Evolutionary conservation across 2,113 vertebrate species (phyloP), one percentile per base, ranked within the genome.

Genomic region (Oplegnathus fasciatus): DNA sequence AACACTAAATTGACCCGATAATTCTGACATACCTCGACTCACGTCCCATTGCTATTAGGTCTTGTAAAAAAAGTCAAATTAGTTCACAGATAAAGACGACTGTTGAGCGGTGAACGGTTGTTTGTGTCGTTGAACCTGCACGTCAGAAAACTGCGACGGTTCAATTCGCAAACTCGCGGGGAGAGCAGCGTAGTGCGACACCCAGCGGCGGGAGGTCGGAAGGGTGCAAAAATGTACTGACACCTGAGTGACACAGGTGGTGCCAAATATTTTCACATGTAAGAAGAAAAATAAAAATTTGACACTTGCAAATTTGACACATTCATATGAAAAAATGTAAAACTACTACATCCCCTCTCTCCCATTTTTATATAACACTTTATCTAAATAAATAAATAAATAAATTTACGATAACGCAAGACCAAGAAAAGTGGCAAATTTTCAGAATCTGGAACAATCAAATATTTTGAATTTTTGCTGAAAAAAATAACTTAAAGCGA

Each of bases 11-110:
- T 28, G 9, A 7, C 26, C 0, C 0, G 0, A 30, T 55, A 50
- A 20, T 28, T 52, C 24, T 11, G 1, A 75, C 89, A 66, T 86
- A 96, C 96, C 96, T 93, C 9, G 95, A 96, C 75, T 96, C 96
- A 0, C 96, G 93, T 18, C 95, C 95, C 96, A 96, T 94, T 32
- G 9, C 9, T 52, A 32, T 0, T 61, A 17, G 2, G 0, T 42
- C n/a, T 37, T 10, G 13, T 17, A 18, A 71, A 67, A 42, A 42
- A 75, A 82, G 7, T 75, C 1, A 18, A 82, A 57, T 26, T 17
- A 44, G 15, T 55, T 55, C 13, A 30, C 66, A 18, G 22, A n/a
- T 13, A 66, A 17, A 4, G 15, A 66, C 55, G 44, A 65, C 2
- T 54, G 18, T 14, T 3, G 15, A 0, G 24, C 76, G 64, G 2